Evolutionary conservation across 2,797 vertebrate species (phyloP), one percentile per base, ranked within the genome.

Genomic region (Protosalanx chinensis): DNA sequence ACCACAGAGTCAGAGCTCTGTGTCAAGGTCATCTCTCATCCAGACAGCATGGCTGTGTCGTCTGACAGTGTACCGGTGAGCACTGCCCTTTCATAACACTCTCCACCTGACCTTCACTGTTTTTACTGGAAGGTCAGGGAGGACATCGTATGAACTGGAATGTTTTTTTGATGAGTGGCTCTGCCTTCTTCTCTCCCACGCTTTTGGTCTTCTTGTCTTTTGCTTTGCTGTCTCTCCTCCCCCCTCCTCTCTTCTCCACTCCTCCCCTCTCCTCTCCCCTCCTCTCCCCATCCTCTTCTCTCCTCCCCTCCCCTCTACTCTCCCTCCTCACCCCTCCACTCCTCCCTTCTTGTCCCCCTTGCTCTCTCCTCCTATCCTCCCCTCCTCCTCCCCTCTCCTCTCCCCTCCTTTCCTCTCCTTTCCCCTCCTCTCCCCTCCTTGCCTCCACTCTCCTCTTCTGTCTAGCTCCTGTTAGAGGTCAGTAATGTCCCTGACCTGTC

Each of bases 41-140:
- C 97, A 5, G 93, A 93, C 91, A 98, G 96, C 89, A 95, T 98
- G 76, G 96, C 96, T 0, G 95, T 97, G 60, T 97, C 96, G 0
- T 91, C 95, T 77, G 93, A 96, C 82, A 95, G 93, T 76, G 88
- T 93, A 64, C 90, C 91, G 59, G 97, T 98, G 86, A 91, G 95
- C 30, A 8, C 61, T 8, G 3, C 18, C 5, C 51, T n/a, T 15
- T 15, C 15, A 53, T 6, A 53, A 6, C 18, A 15, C 51, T 4
- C 51, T 16, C 51, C 37, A 12, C 37, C 37, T 8, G 37, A 41
- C 37, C 37, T 41, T 41, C 37, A 10, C 2, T 8, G 5, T 8
- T 41, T 8, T 56, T 6, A 56, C 53, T n/a, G 53, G 53, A 56
- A n/a, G n/a, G 53, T 56, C 6, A 10, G 5, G 18, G 12, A n/a